Percentiles rank a stretch among this genome's conserved stretches.
phyloP scores from a whole-genome alignment of 2,888 invertebrate species.

The Agonopterix heracliana region DNA sequence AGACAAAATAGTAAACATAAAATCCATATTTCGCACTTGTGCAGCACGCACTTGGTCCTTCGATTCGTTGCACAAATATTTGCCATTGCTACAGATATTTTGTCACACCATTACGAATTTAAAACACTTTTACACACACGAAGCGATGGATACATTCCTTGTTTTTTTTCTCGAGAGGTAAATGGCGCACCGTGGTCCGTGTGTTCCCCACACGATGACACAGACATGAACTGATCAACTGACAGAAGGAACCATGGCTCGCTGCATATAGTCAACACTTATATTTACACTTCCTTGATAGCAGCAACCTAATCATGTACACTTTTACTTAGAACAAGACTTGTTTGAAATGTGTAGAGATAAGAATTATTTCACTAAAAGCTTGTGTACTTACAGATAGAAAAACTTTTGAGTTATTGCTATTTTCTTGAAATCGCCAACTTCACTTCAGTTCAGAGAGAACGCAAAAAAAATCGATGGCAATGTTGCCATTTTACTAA shows the following conservation, averaged over 20 bases:
- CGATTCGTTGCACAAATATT: conserved; percentile 33
- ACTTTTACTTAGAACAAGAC: too few relatives aligned
- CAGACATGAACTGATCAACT: conserved; percentile 24
- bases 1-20: conserved; percentile 55
- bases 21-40: conserved; percentile 48
- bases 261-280: neutral
- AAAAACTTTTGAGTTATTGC: conserved; percentile 36
- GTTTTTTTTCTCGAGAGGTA: conserved; percentile 45
- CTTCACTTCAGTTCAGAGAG: conserved; percentile 46
- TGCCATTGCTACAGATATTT: conserved; percentile 47
- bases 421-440: conserved; percentile 57
- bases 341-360: too few relatives aligned
- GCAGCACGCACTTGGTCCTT: conserved; percentile 47
- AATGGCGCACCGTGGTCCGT: conserved; percentile 62
- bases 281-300: too few relatives aligned
- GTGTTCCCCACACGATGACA: conserved; percentile 50
- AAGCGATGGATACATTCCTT: conserved; percentile 52
- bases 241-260: neutral
- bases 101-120: conserved; percentile 57
- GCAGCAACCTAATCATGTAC: too few relatives aligned
- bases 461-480: neutral
- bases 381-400: conserved; percentile 59
- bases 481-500: neutral
- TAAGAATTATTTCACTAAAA: too few relatives aligned
- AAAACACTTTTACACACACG: conserved; percentile 34